Conservation (phyloP, 1,140 invertebrate species). For the Platorchestia sp. region DNA sequence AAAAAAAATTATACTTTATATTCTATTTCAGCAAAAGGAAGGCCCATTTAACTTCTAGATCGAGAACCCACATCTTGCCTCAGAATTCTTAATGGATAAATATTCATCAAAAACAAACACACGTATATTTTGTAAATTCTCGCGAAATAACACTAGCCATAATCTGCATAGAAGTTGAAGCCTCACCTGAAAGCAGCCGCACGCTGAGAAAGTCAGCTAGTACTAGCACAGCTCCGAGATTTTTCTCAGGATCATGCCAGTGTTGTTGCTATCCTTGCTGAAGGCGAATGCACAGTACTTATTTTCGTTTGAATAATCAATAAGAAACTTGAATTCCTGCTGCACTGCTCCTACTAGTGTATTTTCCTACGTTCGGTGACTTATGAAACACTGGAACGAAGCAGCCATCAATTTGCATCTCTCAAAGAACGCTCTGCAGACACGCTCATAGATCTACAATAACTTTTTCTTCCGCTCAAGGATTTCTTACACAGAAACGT, state of each 20-base stretch:
- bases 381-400: too few species aligned
- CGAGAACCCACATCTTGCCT: too few species aligned
- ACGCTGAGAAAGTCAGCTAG: not conserved
- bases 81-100: too few species aligned
- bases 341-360: not conserved
- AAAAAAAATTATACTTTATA: too few species aligned
- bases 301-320: not conserved
- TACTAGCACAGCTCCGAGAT: not conserved
- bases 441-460: too few species aligned
- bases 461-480: too few species aligned
- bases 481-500: too few species aligned
- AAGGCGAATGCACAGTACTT: not conserved
- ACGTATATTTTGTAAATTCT: not conserved
- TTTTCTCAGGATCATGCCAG: not conserved
- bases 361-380: not conserved
- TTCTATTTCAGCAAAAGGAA: too few species aligned
- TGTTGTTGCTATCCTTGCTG: not conserved
- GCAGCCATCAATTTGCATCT: too few species aligned
- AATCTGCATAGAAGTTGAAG: not conserved
- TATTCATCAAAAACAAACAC: not conserved
- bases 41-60: too few species aligned
- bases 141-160: not conserved
- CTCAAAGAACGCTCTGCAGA: too few species aligned
- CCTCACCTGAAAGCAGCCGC: not conserved
- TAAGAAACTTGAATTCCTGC: not conserved